phyloP scores from a whole-genome alignment of 2,797 vertebrate genomes.

The Coregonus sp. region DNA sequence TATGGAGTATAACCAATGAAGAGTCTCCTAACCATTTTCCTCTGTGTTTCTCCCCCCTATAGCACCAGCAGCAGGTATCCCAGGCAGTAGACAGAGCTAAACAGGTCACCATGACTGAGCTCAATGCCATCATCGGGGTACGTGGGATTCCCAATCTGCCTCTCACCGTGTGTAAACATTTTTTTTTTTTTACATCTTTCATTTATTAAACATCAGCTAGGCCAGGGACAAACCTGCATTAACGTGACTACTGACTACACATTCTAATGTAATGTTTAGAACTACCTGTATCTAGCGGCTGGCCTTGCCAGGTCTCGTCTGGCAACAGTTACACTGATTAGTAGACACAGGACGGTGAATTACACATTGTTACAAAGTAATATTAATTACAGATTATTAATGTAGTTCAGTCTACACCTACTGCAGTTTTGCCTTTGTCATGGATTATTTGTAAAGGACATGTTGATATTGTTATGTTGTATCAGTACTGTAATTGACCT shows the following conservation, averaged over 20 bases:
- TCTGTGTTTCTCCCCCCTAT: conserved; percentile 44
- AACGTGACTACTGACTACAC: conserved; percentile 23
- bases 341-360: too few species aligned
- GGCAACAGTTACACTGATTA: too few species aligned
- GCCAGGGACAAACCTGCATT: conserved; percentile 66
- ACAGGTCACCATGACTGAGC: conserved; percentile 99
- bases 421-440: conserved; percentile 52
- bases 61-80: conserved; percentile 99
- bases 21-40: conserved; percentile 20
- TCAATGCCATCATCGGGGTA: conserved; percentile 99
- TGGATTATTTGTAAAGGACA: conserved; percentile 3
- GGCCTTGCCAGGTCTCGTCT: too few species aligned
- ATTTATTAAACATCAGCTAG: conserved; percentile 50
- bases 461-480: too few species aligned
- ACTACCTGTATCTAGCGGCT: too few species aligned
- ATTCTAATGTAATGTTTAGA: too few species aligned
- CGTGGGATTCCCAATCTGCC: conserved; percentile 94
- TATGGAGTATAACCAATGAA: background rate
- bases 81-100: conserved; percentile 98
- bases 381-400: too few species aligned
- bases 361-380: too few species aligned
- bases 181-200: conserved; percentile 53
- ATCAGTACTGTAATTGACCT: too few species aligned
- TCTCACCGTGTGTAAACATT: conserved; percentile 92
- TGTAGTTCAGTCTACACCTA: background rate